Base-by-base conservation (phyloP, 2,888 invertebrate species). In the Phrixothrix hirtus region DNA sequence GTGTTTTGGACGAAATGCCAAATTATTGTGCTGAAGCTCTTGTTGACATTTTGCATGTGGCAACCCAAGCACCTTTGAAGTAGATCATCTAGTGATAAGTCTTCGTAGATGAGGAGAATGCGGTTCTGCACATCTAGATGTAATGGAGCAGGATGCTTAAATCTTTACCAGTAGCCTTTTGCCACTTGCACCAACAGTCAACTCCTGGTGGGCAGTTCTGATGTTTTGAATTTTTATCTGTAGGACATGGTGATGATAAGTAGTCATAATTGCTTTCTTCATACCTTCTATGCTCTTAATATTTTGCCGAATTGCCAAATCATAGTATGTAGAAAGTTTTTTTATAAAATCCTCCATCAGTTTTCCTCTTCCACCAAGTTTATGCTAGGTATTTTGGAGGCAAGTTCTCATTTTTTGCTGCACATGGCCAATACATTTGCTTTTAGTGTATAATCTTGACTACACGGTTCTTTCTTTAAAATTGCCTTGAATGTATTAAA, bases 1-100 rank as follows among this genome's bases (percentile, higher is more conserved):
- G 12, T 32, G 12, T 32, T 32, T 32, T 4, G 32, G 32, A 32
- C 5, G 2, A 2, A 6, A 11, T 12, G 15, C 13, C 9, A 14
- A 9, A 32, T 5, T 11, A 11, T 27, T 5, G 9, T 10, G 9
- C 10, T 27, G 27, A 27, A 27, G 10, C 4, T 17, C n/a, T 36
- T 16, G 52, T 38, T 31, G n/a, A 10, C 35, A 27, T 32, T 48
- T 36, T 35, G 30, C 37, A 15, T 30, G 16, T 30, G 26, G 6
- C 35, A 6, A 7, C 35, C 35, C 30, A 34, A 14, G 4, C 17
- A 13, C 9, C 44, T 35, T 25, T 15, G 13, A 5, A 35, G 16
- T 6, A 35, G n/a, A 5, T 9, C 16, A 14, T 13, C n/a, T n/a
- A n/a, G 6, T n/a, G 35, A 11, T 21, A 17, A 11, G n/a, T 27